Percentiles rank a stretch among this genome's conserved stretches.
phyloP scores from a whole-genome alignment of 2,113 vertebrate species.

The Hucho hucho region DNA sequence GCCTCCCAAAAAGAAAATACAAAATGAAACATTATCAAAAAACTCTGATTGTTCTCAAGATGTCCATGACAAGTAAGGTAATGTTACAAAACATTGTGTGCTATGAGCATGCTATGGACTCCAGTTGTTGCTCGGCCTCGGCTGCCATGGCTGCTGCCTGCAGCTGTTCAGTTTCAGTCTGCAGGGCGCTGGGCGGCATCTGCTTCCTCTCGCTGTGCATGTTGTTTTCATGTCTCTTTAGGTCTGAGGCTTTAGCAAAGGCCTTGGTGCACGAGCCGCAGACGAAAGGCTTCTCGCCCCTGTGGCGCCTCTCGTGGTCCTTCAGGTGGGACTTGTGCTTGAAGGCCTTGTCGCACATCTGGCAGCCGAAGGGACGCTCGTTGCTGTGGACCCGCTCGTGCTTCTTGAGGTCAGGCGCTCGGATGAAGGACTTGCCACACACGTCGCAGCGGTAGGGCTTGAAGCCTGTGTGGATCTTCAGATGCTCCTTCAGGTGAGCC shows the following conservation, averaged over 20 bases:
- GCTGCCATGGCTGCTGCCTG: constrained; percentile 90
- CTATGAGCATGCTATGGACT: constrained; percentile 83
- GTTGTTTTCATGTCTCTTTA: constrained; percentile 90
- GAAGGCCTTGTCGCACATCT: constrained; percentile 91
- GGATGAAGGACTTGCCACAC: constrained; percentile 89
- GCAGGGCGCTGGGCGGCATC: constrained; percentile 77
- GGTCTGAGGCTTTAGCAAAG: constrained; percentile 88
- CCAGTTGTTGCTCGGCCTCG: constrained; percentile 86
- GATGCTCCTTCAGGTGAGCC: constrained; percentile 92
- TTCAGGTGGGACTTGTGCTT: constrained; percentile 93
- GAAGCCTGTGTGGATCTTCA: constrained; percentile 89
- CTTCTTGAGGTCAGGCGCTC: constrained; percentile 87
- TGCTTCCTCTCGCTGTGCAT: constrained; percentile 92
- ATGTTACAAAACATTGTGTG: not conserved
- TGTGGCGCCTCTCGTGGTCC: constrained; percentile 85
- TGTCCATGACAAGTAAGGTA: constrained; percentile 16
- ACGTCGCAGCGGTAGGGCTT: constrained; percentile 89
- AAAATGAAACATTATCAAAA: constrained; percentile 14
- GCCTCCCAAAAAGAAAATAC: constrained; percentile 14
- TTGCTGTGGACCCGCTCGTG: constrained; percentile 90
- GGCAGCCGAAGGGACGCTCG: constrained; percentile 87
- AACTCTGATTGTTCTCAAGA: constrained; percentile 22
- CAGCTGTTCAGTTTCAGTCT: constrained; percentile 88
- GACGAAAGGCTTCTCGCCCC: constrained; percentile 88
- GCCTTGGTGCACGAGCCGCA: constrained; percentile 88